Evolutionary conservation across 2,797 vertebrate genomes (phyloP).

Genomic region (Onychomys torridus): DNA sequence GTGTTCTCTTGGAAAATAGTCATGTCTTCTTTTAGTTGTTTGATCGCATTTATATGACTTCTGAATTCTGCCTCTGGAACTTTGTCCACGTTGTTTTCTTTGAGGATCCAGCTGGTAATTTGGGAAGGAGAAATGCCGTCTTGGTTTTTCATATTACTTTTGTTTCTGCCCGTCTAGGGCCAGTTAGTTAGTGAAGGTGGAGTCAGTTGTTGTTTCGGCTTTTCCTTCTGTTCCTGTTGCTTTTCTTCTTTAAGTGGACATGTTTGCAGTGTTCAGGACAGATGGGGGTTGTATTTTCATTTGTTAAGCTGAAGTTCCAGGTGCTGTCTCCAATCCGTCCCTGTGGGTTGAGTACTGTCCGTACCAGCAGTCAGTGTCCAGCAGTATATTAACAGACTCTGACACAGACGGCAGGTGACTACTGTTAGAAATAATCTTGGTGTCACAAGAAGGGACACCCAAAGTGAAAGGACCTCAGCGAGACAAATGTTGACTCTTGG

Average conservation of each 20-base stretch:
- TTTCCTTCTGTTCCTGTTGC: background rate
- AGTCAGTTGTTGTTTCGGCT: background rate
- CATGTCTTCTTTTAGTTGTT: background rate
- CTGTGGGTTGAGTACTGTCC: background rate
- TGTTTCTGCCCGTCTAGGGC: background rate
- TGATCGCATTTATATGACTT: background rate
- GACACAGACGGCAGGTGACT: too few relatives aligned
- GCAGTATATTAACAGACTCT: too few relatives aligned
- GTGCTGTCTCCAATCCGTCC: background rate
- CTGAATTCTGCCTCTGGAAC: background rate
- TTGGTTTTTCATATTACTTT: background rate
- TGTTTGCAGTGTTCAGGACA: background rate
- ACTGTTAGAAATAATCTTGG: background rate
- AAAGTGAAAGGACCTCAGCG: background rate
- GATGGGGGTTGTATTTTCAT: background rate
- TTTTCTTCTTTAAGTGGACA: background rate
- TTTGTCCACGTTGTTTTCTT: background rate
- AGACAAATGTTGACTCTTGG: background rate
- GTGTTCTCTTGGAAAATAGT: background rate
- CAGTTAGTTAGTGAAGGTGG: fast-evolving
- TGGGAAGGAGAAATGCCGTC: background rate
- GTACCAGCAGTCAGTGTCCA: background rate
- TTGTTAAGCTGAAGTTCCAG: background rate
- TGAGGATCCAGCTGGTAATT: background rate
- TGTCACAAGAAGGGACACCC: background rate